Percentiles rank a stretch among this genome's conserved stretches.
Conservation (phyloP, 2,888 invertebrate species). For the Himalopsyche tibetana region DNA sequence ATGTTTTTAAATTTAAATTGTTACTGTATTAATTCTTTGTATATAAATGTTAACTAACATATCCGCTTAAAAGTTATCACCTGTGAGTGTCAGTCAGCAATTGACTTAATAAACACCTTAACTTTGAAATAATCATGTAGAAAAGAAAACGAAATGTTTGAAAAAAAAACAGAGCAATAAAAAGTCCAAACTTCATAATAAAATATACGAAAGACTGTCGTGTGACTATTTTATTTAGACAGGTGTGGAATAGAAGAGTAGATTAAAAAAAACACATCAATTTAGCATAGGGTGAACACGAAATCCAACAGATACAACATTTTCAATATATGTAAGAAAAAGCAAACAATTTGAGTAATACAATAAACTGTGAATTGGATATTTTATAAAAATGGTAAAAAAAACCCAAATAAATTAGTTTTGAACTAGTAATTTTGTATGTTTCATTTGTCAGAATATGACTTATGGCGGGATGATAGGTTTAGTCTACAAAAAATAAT, state of each 20-base stretch:
- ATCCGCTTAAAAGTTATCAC: slow-evolving; percentile 24
- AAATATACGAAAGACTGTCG: not conserved
- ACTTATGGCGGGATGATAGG: too few relatives aligned
- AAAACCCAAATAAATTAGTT: too few relatives aligned
- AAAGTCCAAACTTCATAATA: not conserved
- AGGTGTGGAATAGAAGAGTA: slow-evolving; percentile 31
- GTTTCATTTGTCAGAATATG: too few relatives aligned
- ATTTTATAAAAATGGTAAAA: too few relatives aligned
- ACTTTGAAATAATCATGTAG: slow-evolving; percentile 39
- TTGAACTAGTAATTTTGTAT: too few relatives aligned
- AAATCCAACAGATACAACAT: not conserved
- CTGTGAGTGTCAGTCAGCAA: not conserved
- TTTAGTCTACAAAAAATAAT: too few relatives aligned
- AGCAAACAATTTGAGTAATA: too few relatives aligned
- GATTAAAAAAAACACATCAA: not conserved
- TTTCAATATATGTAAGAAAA: too few relatives aligned
- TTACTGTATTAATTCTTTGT: not conserved
- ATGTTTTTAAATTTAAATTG: not conserved
- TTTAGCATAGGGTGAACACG: not conserved
- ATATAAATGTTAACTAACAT: slow-evolving; percentile 1
- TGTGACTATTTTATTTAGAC: slow-evolving; percentile 7
- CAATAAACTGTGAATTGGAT: too few relatives aligned
- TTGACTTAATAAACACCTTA: slow-evolving; percentile 50
- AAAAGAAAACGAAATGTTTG: not conserved
- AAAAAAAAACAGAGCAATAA: slow-evolving; percentile 12